phyloP scores from a whole-genome alignment of 2,113 vertebrate species.

The Scalopus aquaticus region DNA sequence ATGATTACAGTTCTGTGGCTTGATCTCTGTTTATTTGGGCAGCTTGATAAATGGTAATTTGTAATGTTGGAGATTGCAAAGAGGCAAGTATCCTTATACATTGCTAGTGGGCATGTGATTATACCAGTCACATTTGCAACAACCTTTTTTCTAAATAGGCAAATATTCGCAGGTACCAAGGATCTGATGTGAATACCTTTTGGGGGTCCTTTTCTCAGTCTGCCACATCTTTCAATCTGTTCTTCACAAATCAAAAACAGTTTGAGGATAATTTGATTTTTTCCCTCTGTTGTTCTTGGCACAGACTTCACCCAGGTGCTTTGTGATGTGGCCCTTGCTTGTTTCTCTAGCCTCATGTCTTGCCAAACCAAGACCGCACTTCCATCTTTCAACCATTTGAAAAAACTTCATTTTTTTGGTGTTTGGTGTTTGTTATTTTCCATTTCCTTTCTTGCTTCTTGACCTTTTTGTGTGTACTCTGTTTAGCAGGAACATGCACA shows the following conservation, averaged over 20 bases:
- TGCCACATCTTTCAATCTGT: neutral
- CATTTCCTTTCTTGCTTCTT: neutral
- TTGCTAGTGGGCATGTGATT: neutral
- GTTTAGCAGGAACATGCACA: neutral
- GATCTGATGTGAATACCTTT: neutral
- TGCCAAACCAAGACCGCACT: neutral
- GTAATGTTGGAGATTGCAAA: neutral
- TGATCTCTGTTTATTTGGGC: neutral
- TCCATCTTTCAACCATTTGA: neutral
- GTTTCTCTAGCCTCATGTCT: neutral
- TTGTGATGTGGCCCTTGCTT: neutral
- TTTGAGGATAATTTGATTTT: neutral
- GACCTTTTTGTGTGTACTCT: neutral
- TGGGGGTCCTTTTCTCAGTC: neutral
- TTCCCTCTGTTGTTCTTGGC: neutral
- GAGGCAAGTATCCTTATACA: neutral
- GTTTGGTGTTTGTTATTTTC: neutral
- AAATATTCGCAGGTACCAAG: neutral
- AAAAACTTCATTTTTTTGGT: neutral
- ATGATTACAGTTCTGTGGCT: neutral
- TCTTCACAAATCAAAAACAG: neutral
- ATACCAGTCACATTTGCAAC: neutral
- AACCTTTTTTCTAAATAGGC: neutral
- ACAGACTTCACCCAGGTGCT: neutral
- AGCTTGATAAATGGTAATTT: neutral